These are phyloP conservation scores for Eubasilissa splendida DNA, from an alignment of 2,888 invertebrate genomes.

Conservation along the genomic window DNA sequence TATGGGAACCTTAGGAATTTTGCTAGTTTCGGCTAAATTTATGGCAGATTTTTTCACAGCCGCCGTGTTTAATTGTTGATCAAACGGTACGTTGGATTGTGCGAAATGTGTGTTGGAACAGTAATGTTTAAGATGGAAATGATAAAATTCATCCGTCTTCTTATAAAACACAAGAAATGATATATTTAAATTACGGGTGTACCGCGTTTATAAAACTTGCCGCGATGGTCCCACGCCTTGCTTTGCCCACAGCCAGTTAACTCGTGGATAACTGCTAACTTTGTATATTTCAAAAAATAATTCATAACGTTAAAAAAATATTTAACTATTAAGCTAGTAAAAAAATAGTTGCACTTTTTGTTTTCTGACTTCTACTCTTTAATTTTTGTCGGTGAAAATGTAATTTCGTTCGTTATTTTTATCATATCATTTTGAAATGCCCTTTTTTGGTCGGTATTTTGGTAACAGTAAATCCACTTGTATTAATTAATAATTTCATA, in stretches of 20 bases:
- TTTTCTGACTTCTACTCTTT: too few species aligned
- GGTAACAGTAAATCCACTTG: too few species aligned
- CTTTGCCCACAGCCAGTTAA: neutral
- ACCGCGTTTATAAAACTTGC: too few species aligned
- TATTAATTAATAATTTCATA: too few species aligned
- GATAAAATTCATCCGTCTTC: conserved; percentile 9
- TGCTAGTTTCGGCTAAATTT: neutral
- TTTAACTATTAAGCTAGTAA: too few species aligned
- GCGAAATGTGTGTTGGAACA: conserved; percentile 7
- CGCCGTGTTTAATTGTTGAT: conserved; percentile 11
- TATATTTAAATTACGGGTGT: too few species aligned
- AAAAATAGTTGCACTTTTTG: too few species aligned
- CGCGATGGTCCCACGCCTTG: too few species aligned
- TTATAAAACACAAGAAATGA: neutral
- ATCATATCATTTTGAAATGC: too few species aligned
- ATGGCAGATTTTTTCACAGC: conserved; percentile 11
- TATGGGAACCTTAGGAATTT: conserved; percentile 13
- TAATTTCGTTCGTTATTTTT: too few species aligned
- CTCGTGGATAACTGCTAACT: neutral
- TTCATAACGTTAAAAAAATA: neutral
- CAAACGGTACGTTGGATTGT: conserved; percentile 16
- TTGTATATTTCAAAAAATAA: neutral
- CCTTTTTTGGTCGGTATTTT: too few species aligned
- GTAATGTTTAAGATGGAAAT: conserved; percentile 15
- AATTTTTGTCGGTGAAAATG: too few species aligned